Evolutionary conservation across 2,113 vertebrate species (phyloP), one percentile per base, ranked within the genome.

Genomic region (Rhombomys opimus): DNA sequence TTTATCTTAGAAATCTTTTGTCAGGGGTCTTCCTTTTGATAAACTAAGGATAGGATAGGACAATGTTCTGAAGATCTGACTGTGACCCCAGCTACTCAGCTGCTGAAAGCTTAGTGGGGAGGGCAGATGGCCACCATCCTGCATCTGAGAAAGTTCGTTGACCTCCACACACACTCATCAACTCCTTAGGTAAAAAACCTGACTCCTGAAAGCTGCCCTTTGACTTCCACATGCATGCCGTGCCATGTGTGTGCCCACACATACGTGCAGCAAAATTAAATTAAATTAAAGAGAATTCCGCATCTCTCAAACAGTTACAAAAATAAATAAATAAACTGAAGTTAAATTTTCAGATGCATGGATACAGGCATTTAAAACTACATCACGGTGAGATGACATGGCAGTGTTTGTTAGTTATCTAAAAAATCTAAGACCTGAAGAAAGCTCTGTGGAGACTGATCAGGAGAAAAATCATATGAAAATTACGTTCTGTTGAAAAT

Each of bases 121-220:
- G 11, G 5, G 1, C 35, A 82, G n/a, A 38, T 27, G n/a, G n/a
- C 8, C 12, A 0, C 8, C 57, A 9, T 9, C 6, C 12, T 61
- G 35, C 13, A 38, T 38, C 35, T 27, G 1, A 13, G 35, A n/a
- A 14, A 61, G 54, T 25, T 14, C 1, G 61, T 5, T 61, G 35
- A 38, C 80, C 70, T 38, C 32, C 22, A 59, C 41, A 76, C 22
- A 38, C 4, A 7, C 57, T 61, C 80, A 25, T 22, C 10, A 59
- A 5, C 78, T 59, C 22, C 12, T n/a, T n/a, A 4, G 15, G 22
- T 63, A 41, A 84, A 2, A 46, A 6, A 63, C 7, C n/a, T 30
- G 25, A 65, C 15, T 82, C 35, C 54, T 25, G 22, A 23, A 82
- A 46, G 25, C n/a, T 17, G 7, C 8, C 7, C 8, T 65, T 7